A percentile compares a stretch with the other conserved stretches of the same genome.
phyloP scores from a whole-genome alignment of 2,888 invertebrate genomes.

The Ectemnius lituratus region DNA sequence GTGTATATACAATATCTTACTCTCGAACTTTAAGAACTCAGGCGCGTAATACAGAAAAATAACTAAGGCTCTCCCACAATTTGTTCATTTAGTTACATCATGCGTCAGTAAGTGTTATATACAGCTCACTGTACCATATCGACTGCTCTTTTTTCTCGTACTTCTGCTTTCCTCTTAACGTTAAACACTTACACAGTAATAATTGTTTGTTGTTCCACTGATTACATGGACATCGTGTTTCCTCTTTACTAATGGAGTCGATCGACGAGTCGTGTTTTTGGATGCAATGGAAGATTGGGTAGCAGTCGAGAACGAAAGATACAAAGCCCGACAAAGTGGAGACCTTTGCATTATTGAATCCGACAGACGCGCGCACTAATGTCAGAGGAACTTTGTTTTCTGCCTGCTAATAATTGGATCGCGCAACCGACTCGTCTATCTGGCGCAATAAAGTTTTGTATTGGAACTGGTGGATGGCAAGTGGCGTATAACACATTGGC shows the following conservation, averaged over 20 bases:
- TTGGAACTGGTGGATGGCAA: slow-evolving; percentile 42
- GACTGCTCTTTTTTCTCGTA: not conserved
- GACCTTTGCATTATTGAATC: slow-evolving; percentile 4
- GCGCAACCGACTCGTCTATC: slow-evolving; percentile 40
- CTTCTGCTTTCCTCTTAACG: not conserved
- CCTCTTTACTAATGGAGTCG: slow-evolving; percentile 10
- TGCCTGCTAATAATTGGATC: not conserved
- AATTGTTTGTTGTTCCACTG: not conserved
- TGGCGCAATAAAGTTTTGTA: slow-evolving; percentile 34
- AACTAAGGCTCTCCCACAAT: slow-evolving; percentile 42
- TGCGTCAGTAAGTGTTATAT: slow-evolving; percentile 38
- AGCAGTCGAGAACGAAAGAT: not conserved
- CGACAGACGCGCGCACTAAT: slow-evolving; percentile 21
- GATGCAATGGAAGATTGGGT: not conserved
- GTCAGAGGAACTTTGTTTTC: slow-evolving; percentile 42
- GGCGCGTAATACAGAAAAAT: slow-evolving; percentile 48
- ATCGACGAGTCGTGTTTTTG: slow-evolving; percentile 36
- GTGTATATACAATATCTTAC: slow-evolving; percentile 57
- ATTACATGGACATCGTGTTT: not conserved
- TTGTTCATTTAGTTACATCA: slow-evolving; percentile 35
- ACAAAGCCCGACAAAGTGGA: slow-evolving; percentile 27
- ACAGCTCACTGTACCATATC: slow-evolving; percentile 15
- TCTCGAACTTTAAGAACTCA: slow-evolving; percentile 54
- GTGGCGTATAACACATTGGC: slow-evolving; percentile 27
- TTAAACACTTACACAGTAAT: slow-evolving; percentile 16